Conservation (phyloP, 2,113 vertebrate species). For the Elaphurus davidianus region DNA sequence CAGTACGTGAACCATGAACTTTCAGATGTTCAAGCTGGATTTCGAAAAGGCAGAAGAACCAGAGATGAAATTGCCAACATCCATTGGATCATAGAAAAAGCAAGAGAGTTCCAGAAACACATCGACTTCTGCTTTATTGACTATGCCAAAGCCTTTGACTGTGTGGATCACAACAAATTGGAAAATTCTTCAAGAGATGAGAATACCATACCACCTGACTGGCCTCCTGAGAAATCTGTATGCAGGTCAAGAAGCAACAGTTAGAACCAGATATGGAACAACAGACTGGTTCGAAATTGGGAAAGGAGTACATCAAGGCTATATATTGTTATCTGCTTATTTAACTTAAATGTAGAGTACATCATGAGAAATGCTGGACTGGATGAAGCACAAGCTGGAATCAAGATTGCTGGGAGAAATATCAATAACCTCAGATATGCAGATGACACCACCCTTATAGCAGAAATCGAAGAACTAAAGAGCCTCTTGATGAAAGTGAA, state of each 20-base stretch:
- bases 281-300: neutral
- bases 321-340: neutral
- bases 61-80: neutral
- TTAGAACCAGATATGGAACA: neutral
- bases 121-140: neutral
- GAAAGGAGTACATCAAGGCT: neutral
- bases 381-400: neutral
- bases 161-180: neutral
- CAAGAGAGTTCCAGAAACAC: neutral
- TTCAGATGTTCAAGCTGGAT: neutral
- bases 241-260: neutral
- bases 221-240: neutral
- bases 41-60: neutral
- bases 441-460: neutral
- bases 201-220: neutral
- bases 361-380: neutral
- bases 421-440: neutral
- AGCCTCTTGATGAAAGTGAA: neutral
- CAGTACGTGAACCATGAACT: neutral
- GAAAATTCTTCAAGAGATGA: neutral
- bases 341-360: neutral
- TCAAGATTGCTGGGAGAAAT: neutral
- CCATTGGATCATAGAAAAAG: neutral
- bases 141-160: neutral
- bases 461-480: rapidly evolving